Evolutionary conservation across 2,797 vertebrate genomes (phyloP).

Genomic region (Dermochelys coriacea): DNA sequence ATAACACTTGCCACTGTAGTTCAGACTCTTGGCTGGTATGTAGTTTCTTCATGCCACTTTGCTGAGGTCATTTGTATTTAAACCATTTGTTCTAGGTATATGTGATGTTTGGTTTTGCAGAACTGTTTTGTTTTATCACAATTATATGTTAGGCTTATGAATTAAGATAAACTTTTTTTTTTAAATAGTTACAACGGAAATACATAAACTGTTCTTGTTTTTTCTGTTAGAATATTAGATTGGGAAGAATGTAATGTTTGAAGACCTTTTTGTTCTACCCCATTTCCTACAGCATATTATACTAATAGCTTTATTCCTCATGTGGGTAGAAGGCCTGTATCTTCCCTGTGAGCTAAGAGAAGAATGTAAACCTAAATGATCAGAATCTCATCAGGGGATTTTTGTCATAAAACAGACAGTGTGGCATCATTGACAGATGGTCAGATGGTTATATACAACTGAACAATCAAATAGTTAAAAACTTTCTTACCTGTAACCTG

Average conservation of each 20-base stretch:
- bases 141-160: not conserved
- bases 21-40: not conserved
- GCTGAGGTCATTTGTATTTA: conserved; percentile 6
- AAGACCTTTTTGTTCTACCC: not conserved
- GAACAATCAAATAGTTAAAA: conserved; percentile 1
- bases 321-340: not conserved
- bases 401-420: conserved; percentile 27
- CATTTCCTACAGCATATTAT: not conserved
- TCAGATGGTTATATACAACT: not conserved
- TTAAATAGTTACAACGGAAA: not conserved
- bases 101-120: not conserved
- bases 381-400: not conserved
- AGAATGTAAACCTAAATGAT: not conserved
- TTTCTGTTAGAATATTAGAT: not conserved
- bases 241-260: not conserved
- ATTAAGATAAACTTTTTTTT: not conserved
- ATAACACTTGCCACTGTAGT: not conserved
- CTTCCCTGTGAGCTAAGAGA: not conserved
- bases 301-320: not conserved
- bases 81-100: not conserved
- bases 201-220: not conserved
- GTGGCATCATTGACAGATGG: conserved; percentile 25
- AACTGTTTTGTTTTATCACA: not conserved
- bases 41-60: not conserved
- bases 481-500: not conserved